Conservation (phyloP, 2,888 invertebrate species). For the Tyria jacobaeae region DNA sequence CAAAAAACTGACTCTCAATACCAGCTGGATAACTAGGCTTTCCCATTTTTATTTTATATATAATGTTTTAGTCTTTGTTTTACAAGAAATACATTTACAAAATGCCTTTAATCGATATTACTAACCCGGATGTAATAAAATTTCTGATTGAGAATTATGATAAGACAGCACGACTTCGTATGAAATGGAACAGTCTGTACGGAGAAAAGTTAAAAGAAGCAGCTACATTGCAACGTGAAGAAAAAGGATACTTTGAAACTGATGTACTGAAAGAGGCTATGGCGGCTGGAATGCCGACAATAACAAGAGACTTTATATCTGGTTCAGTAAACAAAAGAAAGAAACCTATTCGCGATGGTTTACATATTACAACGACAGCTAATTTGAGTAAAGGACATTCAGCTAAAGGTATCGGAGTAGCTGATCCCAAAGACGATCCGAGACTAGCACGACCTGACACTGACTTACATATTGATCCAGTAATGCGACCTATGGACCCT, state of each 20-base stretch:
- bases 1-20: no score
- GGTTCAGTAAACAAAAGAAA: no score
- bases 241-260: no score
- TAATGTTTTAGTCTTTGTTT: no score
- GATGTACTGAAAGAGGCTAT: neutral
- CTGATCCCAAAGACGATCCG: conserved; percentile 59
- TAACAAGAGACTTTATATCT: no score
- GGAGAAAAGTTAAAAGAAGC: no score
- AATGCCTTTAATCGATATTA: conserved; percentile 49
- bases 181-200: no score
- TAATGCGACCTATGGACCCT: conserved; percentile 60
- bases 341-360: conserved; percentile 35
- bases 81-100: conserved; percentile 13
- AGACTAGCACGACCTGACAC: conserved; percentile 56
- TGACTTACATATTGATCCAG: conserved; percentile 53
- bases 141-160: no score
- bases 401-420: conserved; percentile 60
- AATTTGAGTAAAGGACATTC: conserved; percentile 58
- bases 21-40: no score
- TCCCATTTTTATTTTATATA: no score
- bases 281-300: no score
- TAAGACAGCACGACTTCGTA: conserved; percentile 54
- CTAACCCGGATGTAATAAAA: conserved; percentile 30
- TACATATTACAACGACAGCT: conserved; percentile 43
- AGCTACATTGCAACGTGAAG: conserved; percentile 24